Evolutionary conservation across 1,140 invertebrate genomes (phyloP).

Genomic region (Kradibia gibbosae): DNA sequence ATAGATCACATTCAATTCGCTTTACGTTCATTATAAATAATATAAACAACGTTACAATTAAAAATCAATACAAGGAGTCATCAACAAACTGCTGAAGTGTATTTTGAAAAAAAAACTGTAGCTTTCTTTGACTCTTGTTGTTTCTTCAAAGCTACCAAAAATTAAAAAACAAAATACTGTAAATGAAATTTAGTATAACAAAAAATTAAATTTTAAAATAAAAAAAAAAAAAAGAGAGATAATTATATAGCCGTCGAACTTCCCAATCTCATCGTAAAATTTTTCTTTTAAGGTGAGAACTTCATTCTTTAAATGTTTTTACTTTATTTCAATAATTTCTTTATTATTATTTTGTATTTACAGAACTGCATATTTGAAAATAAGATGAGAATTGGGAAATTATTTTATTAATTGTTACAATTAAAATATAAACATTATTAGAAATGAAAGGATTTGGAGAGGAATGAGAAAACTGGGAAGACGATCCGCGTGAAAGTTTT

Average conservation of each 20-base stretch:
- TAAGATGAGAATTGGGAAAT: conserved; percentile 42
- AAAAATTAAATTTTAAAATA: neutral
- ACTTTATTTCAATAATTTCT: neutral
- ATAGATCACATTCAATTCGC: conserved; percentile 20
- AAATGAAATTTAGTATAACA: conserved; percentile 10
- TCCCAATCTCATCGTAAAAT: conserved; percentile 37
- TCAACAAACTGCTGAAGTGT: neutral
- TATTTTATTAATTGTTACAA: conserved; percentile 6
- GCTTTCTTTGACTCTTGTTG: neutral
- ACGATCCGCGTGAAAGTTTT: conserved; percentile 34
- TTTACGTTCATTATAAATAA: conserved; percentile 16
- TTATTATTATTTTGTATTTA: conserved; percentile 4
- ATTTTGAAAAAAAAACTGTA: conserved; percentile 1
- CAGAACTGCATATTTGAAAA: conserved; percentile 24
- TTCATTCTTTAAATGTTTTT: neutral
- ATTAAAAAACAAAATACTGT: neutral
- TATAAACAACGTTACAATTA: conserved; percentile 10
- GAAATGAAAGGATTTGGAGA: conserved; percentile 19
- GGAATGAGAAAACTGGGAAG: conserved; percentile 20
- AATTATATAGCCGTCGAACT: neutral
- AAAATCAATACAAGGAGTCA: neutral
- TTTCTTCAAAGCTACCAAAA: neutral
- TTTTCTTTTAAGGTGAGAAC: conserved; percentile 28
- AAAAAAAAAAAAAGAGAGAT: neutral
- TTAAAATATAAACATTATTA: conserved; percentile 32